A percentile compares a stretch with the other conserved stretches of the same genome.
Conservation (phyloP, 2,888 invertebrate genomes). For the Cartodere bifasciata region DNA sequence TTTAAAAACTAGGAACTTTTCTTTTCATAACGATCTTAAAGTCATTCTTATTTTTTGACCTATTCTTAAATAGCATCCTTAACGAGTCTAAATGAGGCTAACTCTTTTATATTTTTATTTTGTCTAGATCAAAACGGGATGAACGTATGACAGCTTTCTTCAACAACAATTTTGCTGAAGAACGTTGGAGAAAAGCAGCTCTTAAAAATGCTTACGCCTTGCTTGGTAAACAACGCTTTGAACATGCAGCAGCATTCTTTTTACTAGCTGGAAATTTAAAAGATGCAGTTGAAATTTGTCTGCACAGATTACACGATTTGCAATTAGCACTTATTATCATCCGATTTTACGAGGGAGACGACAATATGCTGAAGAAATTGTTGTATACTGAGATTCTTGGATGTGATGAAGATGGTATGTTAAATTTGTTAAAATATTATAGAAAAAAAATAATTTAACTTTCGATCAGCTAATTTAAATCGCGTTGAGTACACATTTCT, state of each 20-base stretch:
- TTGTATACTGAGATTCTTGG: constrained; percentile 70
- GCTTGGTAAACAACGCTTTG: constrained; percentile 86
- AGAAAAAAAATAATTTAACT: too few species aligned
- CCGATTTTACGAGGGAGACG: constrained; percentile 76
- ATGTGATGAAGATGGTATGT: constrained; percentile 45
- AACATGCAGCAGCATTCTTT: constrained; percentile 98
- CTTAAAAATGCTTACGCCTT: constrained; percentile 96
- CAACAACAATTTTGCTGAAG: constrained; percentile 82
- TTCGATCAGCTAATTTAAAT: too few species aligned
- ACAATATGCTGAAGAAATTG: constrained; percentile 58
- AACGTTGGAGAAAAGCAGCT: constrained; percentile 94
- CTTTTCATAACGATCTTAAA: too few species aligned
- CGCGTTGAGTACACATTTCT: too few species aligned
- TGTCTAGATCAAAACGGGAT: constrained; percentile 61
- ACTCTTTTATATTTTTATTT: too few species aligned
- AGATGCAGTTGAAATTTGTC: constrained; percentile 90
- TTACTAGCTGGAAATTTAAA: constrained; percentile 85
- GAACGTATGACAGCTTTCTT: constrained; percentile 93
- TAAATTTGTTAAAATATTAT: too few species aligned
- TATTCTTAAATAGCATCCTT: too few species aligned
- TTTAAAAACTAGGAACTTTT: too few species aligned
- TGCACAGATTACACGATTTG: constrained; percentile 85
- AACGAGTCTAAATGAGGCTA: too few species aligned
- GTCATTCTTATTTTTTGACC: too few species aligned
- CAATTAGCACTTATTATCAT: constrained; percentile 92